Conservation (phyloP, 2,888 invertebrate genomes). For the Asteroscopus sphinx region DNA sequence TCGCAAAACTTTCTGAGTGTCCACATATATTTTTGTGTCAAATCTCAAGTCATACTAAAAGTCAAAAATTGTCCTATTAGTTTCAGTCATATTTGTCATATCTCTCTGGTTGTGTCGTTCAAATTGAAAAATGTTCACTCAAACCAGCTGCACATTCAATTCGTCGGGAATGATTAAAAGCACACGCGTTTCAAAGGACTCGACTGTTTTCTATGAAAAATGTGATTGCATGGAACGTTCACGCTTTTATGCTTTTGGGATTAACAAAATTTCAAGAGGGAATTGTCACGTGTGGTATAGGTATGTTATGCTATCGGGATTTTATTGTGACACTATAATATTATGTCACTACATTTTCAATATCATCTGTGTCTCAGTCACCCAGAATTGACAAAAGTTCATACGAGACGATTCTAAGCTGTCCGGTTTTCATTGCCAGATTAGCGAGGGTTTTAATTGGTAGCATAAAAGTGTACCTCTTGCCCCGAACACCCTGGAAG, state of each 20-base stretch:
- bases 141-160: conserved; percentile 14
- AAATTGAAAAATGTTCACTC: conserved; percentile 7
- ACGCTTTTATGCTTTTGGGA: conserved; percentile 5
- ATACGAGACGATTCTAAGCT: neutral
- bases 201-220: neutral
- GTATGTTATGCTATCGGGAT: no score
- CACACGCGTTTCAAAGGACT: conserved; percentile 1
- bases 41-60: no score
- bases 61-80: no score
- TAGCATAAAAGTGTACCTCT: neutral
- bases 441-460: conserved; percentile 2
- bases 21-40: no score
- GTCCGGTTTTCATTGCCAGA: neutral
- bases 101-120: conserved; percentile 1
- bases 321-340: no score
- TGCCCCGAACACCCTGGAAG: neutral
- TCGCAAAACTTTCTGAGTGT: no score
- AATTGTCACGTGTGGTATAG: neutral
- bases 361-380: neutral
- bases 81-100: no score
- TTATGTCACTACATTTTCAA: neutral
- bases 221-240: conserved; percentile 3
- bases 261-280: neutral
- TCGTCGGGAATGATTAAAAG: conserved; percentile 26
- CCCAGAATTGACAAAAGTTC: neutral